Conservation (phyloP, 2,797 vertebrate genomes). For the Parotocinclus haroldoi region DNA sequence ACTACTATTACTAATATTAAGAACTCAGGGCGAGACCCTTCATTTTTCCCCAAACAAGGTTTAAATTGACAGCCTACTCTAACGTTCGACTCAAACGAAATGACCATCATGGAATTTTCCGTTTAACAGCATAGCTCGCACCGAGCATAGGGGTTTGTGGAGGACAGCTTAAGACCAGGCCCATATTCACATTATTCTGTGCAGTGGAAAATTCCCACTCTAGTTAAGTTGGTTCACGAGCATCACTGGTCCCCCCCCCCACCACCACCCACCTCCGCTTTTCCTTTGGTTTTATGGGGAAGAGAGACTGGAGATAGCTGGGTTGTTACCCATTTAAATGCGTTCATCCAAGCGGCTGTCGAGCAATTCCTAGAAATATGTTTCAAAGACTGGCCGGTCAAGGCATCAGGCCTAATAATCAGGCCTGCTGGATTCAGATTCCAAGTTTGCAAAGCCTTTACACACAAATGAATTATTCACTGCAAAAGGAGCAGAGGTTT, state of each 20-base stretch:
- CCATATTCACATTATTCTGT: conserved; percentile 64
- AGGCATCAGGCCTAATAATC: not conserved
- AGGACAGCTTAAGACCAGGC: conserved; percentile 61
- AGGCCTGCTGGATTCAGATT: not conserved
- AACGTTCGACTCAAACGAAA: not conserved
- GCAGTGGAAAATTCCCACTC: conserved; percentile 79
- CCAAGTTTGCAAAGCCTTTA: too few relatives aligned
- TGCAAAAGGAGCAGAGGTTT: too few relatives aligned
- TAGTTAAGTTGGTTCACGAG: conserved; percentile 52
- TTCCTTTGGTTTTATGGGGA: not conserved
- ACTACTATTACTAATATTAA: too few relatives aligned
- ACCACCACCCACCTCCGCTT: conserved; percentile 39
- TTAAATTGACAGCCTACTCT: too few relatives aligned
- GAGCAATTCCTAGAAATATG: conserved; percentile 61
- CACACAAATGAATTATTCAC: too few relatives aligned
- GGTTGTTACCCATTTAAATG: conserved; percentile 67
- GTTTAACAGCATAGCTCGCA: conserved; percentile 57
- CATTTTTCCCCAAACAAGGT: too few relatives aligned
- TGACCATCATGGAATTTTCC: conserved; percentile 73
- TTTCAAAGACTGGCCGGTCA: conserved; percentile 22
- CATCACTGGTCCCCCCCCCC: conserved; percentile 56
- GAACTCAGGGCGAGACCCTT: too few relatives aligned
- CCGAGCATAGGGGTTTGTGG: conserved; percentile 31
- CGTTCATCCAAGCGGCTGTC: conserved; percentile 56
- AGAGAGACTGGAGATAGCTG: conserved; percentile 66